phyloP scores from a whole-genome alignment of 2,797 vertebrate genomes.

The Heterohyrax brucei region DNA sequence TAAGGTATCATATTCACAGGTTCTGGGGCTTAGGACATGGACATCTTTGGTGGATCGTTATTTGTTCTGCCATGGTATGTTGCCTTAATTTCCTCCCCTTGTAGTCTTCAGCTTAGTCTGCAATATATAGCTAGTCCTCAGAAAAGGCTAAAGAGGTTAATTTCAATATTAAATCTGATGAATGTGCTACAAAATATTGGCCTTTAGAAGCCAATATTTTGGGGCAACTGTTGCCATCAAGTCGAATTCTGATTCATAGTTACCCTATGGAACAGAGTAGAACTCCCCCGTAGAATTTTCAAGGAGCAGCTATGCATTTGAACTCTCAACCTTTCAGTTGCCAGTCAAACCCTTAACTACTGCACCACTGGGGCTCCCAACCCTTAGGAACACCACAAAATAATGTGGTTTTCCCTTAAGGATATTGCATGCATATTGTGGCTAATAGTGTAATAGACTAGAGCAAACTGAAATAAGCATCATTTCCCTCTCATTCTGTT shows the following conservation, averaged over 20 bases:
- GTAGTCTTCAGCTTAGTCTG: not conserved
- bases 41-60: not conserved
- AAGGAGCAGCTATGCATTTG: no score
- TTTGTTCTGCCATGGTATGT: not conserved
- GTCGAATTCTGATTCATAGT: no score
- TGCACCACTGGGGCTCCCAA: no score
- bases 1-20: not conserved
- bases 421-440: not conserved
- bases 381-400: not conserved
- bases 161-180: constrained; percentile 25
- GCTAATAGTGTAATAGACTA: not conserved
- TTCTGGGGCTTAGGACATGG: not conserved
- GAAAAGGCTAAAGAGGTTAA: constrained; percentile 16
- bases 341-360: no score
- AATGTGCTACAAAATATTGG: not conserved
- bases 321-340: no score
- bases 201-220: not conserved
- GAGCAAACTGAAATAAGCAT: not conserved
- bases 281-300: no score
- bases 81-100: not conserved
- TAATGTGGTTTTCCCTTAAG: not conserved
- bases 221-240: no score
- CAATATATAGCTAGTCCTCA: not conserved
- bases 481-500: not conserved
- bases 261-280: no score